A percentile compares a stretch with the other conserved stretches of the same genome.
These are phyloP conservation scores for Poeciliopsis turneri DNA, from an alignment of 2,797 vertebrate species.

Conservation along the genomic window DNA sequence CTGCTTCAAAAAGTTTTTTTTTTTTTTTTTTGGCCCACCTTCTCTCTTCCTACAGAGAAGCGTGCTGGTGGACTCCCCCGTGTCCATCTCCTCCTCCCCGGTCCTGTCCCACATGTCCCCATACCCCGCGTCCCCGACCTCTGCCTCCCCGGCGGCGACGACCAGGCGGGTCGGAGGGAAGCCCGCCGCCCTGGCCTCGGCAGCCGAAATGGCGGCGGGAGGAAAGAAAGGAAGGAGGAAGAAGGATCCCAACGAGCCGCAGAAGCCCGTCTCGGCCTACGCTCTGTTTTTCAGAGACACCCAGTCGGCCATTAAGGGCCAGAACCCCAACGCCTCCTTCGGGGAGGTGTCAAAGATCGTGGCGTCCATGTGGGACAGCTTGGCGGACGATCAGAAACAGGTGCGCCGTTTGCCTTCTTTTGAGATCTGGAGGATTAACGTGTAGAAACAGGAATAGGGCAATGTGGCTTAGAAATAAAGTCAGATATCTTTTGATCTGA, in stretches of 20 bases:
- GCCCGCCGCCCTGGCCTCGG: constrained; percentile 44
- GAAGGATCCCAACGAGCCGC: constrained; percentile 94
- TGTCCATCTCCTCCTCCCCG: constrained; percentile 72
- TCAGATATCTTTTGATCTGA: too few species aligned
- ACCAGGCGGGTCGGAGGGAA: constrained; percentile 66
- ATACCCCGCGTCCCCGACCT: constrained; percentile 22
- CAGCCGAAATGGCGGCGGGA: not conserved
- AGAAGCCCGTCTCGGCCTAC: constrained; percentile 93
- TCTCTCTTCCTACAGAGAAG: constrained; percentile 67
- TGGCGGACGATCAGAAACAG: constrained; percentile 94
- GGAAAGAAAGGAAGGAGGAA: constrained; percentile 84
- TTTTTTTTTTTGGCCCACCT: not conserved
- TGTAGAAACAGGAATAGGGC: not conserved
- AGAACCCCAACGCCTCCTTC: constrained; percentile 93
- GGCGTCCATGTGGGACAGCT: constrained; percentile 96
- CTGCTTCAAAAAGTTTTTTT: not conserved
- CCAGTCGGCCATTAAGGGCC: constrained; percentile 93
- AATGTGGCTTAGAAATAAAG: too few species aligned
- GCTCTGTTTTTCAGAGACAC: constrained; percentile 94
- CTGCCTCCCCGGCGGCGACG: constrained; percentile 42
- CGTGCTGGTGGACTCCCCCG: constrained; percentile 79
- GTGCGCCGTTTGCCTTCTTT: constrained; percentile 54
- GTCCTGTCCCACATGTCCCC: constrained; percentile 70
- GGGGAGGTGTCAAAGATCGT: constrained; percentile 95
- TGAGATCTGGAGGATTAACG: not conserved